Base-by-base conservation (phyloP, 2,888 invertebrate genomes). In the Apoda limacodes region DNA sequence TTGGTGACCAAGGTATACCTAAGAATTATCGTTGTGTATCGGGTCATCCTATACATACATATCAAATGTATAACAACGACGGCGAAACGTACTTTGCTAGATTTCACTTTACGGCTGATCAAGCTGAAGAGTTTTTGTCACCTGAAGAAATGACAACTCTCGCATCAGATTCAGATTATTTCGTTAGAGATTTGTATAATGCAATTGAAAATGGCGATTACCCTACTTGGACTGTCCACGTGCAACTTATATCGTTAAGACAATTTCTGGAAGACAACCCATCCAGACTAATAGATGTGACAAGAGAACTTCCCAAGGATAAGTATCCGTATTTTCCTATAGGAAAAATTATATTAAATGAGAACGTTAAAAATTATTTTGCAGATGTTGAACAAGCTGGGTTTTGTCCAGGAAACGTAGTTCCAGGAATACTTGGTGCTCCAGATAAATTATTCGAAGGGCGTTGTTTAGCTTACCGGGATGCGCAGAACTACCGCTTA, bases 301-400 rank as follows among this genome's bases (percentile, higher is more conserved):
- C 95, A 2, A 94, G 93, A 83, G 72, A 90, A 4, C 92, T 95
- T 89, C 85, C 92, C 1, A 60, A 32, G 4, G 69, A 72, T 10
- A 89, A 92, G 5, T 94, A 81, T 64, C 95, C 95, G 1, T 69
- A 95, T 34, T 87, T 90, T 34, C 89, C 87, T 1, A 88, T 93
- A 0, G 95, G 95, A 0, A 86, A 86, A 58, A 52, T 95, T 41
- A 88, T 89, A 1, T 72, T 95, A 13, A 88, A 95, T 62, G 84
- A 88, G 39, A 95, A 95, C 66, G 93, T 95, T 93, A 95, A 62
- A 88, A n/a, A n/a, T n/a, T n/a, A n/a, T n/a, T n/a, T n/a, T n/a
- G n/a, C n/a, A n/a, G n/a, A n/a, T n/a, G n/a, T 94, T 11, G 95
- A 95, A 65, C 93, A 94, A 65, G 65, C 89, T 28, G 94, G 94